Evolutionary conservation across 2,888 invertebrate genomes (phyloP).

Genomic region (Gortyna flavago): DNA sequence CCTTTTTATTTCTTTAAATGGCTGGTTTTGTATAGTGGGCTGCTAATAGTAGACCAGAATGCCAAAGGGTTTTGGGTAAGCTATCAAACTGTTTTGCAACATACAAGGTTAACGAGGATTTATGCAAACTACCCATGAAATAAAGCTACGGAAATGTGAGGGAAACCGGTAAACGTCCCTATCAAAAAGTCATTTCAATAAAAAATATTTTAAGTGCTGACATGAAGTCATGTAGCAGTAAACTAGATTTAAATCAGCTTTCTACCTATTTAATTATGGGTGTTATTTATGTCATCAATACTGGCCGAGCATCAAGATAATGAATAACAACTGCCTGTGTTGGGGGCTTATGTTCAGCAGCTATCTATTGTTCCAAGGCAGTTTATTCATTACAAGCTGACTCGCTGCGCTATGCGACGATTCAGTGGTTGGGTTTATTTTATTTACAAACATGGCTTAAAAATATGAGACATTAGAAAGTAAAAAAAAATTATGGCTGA

Average conservation of each 20-base stretch:
- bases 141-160: slow-evolving; percentile 7
- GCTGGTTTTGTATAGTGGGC: not conserved
- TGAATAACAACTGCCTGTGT: not conserved
- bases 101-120: slow-evolving; percentile 40
- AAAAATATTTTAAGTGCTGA: slow-evolving; percentile 16
- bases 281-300: slow-evolving; percentile 23
- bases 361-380: not conserved
- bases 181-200: slow-evolving; percentile 22
- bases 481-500: not conserved
- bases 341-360: not conserved
- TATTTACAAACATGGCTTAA: not conserved
- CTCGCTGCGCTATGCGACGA: not conserved
- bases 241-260: slow-evolving; percentile 16
- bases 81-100: slow-evolving; percentile 26
- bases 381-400: not conserved
- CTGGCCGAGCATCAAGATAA: slow-evolving; percentile 8
- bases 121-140: slow-evolving; percentile 35
- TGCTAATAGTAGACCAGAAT: slow-evolving; percentile 29
- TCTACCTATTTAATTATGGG: slow-evolving; percentile 24
- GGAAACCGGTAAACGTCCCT: slow-evolving; percentile 24
- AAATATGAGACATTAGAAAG: not conserved
- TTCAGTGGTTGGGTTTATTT: not conserved
- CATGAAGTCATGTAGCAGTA: slow-evolving; percentile 19
- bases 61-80: slow-evolving; percentile 20
- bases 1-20: slow-evolving; percentile 30